Evolutionary conservation across 1,140 invertebrate genomes (phyloP).

Genomic region (Sitobion miscanthi): DNA sequence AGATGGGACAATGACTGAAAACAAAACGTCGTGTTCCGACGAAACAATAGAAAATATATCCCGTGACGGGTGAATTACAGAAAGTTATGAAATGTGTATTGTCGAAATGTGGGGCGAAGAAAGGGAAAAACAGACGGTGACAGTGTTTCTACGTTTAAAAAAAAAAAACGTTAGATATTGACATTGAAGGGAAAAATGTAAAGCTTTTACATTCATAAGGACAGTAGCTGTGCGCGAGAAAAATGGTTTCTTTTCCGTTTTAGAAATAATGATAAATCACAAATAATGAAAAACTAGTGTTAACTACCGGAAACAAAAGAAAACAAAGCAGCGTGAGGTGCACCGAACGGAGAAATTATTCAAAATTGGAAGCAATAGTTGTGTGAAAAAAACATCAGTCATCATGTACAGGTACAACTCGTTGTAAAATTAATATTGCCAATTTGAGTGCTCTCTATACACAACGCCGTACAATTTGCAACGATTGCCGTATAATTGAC

Average conservation of each 20-base stretch:
- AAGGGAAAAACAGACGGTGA: not conserved
- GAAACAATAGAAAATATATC: slow-evolving; percentile 1
- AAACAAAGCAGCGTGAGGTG: not conserved
- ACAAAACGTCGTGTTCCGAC: not conserved
- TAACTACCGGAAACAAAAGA: not conserved
- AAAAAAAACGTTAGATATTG: not conserved
- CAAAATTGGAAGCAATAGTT: not conserved
- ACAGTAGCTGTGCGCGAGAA: not conserved
- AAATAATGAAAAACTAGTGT: not conserved
- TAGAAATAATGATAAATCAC: not conserved
- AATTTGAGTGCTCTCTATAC: not conserved
- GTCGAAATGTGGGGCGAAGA: not conserved
- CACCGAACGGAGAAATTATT: not conserved
- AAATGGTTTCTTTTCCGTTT: not conserved
- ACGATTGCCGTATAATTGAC: not conserved
- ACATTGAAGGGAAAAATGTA: not conserved
- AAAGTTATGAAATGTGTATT: not conserved
- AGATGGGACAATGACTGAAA: not conserved
- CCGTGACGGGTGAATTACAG: not conserved
- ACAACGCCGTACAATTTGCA: not conserved
- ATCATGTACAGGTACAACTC: not conserved
- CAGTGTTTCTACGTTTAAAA: not conserved
- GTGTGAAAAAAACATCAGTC: not conserved
- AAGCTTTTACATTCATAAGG: not conserved
- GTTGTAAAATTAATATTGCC: not conserved